These are phyloP conservation scores for Eristalis intricaria DNA, from an alignment of 2,888 invertebrate genomes.

Conservation along the genomic window DNA sequence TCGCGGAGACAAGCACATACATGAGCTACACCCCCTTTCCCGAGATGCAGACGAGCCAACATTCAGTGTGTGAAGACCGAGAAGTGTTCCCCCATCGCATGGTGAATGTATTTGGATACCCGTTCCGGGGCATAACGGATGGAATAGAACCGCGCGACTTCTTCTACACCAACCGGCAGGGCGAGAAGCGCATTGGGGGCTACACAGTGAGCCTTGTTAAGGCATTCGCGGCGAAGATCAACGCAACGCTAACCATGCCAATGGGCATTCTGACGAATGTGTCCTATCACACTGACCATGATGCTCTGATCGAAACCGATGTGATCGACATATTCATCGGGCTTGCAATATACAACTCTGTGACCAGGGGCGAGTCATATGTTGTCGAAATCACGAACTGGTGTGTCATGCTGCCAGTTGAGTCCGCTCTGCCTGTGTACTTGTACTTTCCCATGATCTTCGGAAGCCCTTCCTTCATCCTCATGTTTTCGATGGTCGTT, in stretches of 20 bases:
- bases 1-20: neutral
- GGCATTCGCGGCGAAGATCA: neutral
- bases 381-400: neutral
- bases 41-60: neutral
- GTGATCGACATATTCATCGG: neutral
- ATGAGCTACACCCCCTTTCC: neutral
- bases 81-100: constrained; percentile 16
- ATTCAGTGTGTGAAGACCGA: neutral
- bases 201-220: neutral
- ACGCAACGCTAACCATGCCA: neutral
- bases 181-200: neutral
- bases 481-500: neutral
- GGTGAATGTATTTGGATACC: neutral
- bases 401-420: neutral
- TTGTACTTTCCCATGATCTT: neutral
- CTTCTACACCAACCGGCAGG: neutral
- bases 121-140: neutral
- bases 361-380: neutral
- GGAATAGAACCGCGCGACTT: neutral
- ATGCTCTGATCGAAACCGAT: neutral
- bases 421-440: neutral
- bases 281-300: neutral
- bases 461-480: neutral
- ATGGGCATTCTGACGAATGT: neutral
- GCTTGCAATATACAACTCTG: neutral